A percentile compares a stretch with the other conserved stretches of the same genome.
Evolutionary conservation across 2,888 invertebrate genomes (phyloP).

Genomic region (Eupithecia inturbata): DNA sequence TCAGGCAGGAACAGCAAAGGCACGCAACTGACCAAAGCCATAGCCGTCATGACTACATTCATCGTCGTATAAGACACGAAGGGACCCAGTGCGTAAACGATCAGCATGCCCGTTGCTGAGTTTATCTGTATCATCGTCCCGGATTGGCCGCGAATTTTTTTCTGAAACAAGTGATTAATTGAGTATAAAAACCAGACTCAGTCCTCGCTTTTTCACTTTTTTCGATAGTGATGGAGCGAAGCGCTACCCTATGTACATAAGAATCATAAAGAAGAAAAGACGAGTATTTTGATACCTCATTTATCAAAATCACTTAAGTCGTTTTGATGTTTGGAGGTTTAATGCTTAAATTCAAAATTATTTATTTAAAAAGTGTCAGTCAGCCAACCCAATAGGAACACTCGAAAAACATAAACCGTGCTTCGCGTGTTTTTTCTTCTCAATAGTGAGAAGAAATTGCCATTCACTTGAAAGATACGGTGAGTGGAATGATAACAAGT

Average conservation of each 20-base stretch:
- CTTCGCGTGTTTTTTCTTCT: not conserved
- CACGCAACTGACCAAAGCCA: conserved; percentile 36
- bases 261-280: not conserved
- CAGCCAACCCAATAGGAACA: not conserved
- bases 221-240: not conserved
- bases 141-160: conserved; percentile 56
- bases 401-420: not conserved
- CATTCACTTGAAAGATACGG: not conserved
- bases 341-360: no score
- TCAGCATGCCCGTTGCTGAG: conserved; percentile 53
- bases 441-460: not conserved
- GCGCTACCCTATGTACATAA: not conserved
- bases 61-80: conserved; percentile 51
- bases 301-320: not conserved
- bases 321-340: not conserved
- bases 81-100: conserved; percentile 56
- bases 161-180: conserved; percentile 45
- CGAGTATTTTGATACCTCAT: not conserved
- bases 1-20: conserved; percentile 58
- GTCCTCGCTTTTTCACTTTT: not conserved
- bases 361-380: not conserved
- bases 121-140: conserved; percentile 57
- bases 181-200: not conserved
- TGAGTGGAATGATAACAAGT: not conserved
- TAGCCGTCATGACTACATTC: conserved; percentile 46